Conservation (phyloP, 2,888 invertebrate genomes). For the Elysia crispata region DNA sequence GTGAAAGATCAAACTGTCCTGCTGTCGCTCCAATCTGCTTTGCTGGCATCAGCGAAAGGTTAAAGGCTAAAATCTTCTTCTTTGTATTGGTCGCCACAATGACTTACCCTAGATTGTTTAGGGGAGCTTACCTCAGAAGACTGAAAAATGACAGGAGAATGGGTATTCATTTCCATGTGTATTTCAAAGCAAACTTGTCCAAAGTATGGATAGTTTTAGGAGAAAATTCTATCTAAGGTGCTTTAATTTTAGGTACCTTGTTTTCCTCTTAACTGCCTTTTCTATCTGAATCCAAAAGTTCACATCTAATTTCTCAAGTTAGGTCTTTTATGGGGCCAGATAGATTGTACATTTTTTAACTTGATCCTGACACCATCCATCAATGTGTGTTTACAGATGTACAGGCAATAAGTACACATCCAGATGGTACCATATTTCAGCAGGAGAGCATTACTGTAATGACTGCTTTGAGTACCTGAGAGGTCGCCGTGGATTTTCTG, state of each 20-base stretch:
- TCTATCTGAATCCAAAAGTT: neutral
- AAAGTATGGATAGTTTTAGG: no score
- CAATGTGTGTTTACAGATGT: conserved; percentile 62
- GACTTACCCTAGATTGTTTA: no score
- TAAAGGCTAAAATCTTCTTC: no score
- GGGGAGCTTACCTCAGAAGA: no score
- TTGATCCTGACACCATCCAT: neutral
- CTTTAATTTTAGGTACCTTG: no score
- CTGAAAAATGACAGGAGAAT: no score
- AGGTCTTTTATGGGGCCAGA: neutral
- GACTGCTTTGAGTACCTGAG: conserved; percentile 78
- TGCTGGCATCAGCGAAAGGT: conserved; percentile 64
- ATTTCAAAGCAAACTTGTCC: no score
- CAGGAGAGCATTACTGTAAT: conserved; percentile 78
- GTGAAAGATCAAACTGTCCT: conserved; percentile 64
- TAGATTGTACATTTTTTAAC: neutral
- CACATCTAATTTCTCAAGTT: neutral
- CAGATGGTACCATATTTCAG: conserved; percentile 77
- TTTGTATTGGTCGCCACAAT: no score
- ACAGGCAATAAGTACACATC: conserved; percentile 74
- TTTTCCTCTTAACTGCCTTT: neutral
- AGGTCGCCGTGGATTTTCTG: conserved; percentile 62
- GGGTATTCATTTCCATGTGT: no score
- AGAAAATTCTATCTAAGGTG: no score
- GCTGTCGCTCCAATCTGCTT: conserved; percentile 66